phyloP scores from a whole-genome alignment of 2,888 invertebrate genomes.

The Spatulosminthurus flaviceps region DNA sequence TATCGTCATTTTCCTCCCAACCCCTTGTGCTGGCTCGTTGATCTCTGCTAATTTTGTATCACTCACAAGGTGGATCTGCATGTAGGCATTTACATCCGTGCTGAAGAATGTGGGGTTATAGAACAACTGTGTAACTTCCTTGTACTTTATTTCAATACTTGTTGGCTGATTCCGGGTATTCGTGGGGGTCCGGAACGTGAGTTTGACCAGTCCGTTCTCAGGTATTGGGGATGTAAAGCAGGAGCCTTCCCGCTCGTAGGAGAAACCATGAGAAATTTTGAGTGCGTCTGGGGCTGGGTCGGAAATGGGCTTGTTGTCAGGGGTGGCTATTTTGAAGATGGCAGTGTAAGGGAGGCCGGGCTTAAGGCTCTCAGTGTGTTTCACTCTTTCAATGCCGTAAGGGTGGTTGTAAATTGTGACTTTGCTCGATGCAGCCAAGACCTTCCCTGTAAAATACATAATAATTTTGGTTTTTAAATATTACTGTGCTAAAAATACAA shows the following conservation, averaged over 20 bases:
- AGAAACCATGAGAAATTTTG: conserved; percentile 72
- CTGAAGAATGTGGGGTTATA: conserved; percentile 45
- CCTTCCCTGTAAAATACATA: conserved; percentile 44
- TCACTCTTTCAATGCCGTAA: conserved; percentile 78
- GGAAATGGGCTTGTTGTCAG: conserved; percentile 74
- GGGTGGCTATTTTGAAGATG: conserved; percentile 73
- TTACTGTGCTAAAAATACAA: too few species aligned
- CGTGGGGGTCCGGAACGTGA: conserved; percentile 52
- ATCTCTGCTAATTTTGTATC: conserved; percentile 66
- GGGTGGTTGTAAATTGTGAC: conserved; percentile 75
- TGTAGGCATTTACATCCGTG: conserved; percentile 36
- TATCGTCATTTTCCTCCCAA: neutral
- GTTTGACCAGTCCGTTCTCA: conserved; percentile 69
- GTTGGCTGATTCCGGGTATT: conserved; percentile 40
- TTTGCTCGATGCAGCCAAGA: conserved; percentile 40
- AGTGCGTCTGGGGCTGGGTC: conserved; percentile 64
- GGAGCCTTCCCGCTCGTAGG: conserved; percentile 70
- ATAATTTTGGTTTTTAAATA: too few species aligned
- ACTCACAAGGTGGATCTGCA: conserved; percentile 44
- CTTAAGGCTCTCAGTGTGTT: conserved; percentile 85
- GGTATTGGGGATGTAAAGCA: conserved; percentile 71
- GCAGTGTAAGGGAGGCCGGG: conserved; percentile 71
- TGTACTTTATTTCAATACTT: conserved; percentile 48
- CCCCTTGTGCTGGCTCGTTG: neutral
- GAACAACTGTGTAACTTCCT: conserved; percentile 47